phyloP scores from a whole-genome alignment of 1,140 invertebrate genomes.

The Phymorhynchus buccinoides region DNA sequence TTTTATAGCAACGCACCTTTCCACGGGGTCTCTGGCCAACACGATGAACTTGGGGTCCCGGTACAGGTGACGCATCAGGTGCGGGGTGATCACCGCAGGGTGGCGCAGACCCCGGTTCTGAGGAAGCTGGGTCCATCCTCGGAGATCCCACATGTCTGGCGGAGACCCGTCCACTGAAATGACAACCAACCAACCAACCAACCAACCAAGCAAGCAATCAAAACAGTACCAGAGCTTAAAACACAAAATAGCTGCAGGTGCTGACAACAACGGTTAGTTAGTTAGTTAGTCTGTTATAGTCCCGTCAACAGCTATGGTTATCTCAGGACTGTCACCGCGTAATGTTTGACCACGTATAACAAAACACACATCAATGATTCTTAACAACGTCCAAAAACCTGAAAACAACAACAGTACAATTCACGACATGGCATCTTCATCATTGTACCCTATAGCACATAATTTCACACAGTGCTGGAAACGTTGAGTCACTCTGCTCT shows the following conservation, averaged over 20 bases:
- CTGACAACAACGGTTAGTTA: too few relatives aligned
- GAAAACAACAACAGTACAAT: too few relatives aligned
- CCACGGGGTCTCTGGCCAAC: slow-evolving; percentile 47
- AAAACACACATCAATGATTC: too few relatives aligned
- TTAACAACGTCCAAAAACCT: too few relatives aligned
- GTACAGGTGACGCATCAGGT: slow-evolving; percentile 48
- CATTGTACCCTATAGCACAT: too few relatives aligned
- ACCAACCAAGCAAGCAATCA: not conserved
- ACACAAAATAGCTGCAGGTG: not conserved
- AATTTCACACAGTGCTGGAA: too few relatives aligned
- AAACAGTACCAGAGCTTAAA: not conserved
- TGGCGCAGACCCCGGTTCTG: slow-evolving; percentile 46
- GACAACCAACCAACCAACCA: not conserved
- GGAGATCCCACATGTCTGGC: slow-evolving; percentile 48
- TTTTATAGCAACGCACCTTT: slow-evolving; percentile 41
- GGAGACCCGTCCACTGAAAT: slow-evolving; percentile 51
- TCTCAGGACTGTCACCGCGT: too few relatives aligned
- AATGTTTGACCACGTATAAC: too few relatives aligned
- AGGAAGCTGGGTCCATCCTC: slow-evolving; percentile 43
- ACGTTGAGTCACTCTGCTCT: too few relatives aligned
- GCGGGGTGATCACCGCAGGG: slow-evolving; percentile 46
- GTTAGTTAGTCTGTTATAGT: too few relatives aligned
- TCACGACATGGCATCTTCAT: too few relatives aligned
- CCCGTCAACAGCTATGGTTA: too few relatives aligned
- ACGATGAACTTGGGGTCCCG: slow-evolving; percentile 50